These are phyloP conservation scores for Knipowitschia caucasica DNA, from an alignment of 2,797 vertebrate species.

Conservation along the genomic window DNA sequence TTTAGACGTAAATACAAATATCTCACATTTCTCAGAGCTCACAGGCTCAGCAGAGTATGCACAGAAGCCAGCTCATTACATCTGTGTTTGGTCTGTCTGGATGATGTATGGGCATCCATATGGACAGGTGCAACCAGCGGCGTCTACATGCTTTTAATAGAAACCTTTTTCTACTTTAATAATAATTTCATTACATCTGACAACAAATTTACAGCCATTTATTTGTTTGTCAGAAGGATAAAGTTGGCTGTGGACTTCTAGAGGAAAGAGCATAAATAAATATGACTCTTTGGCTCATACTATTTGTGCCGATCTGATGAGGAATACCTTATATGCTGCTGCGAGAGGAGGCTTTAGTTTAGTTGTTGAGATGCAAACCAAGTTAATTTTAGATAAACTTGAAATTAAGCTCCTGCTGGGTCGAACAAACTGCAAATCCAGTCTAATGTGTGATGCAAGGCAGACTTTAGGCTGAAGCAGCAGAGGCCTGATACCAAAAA, in stretches of 20 bases:
- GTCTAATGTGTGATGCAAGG: not conserved
- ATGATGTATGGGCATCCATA: not conserved
- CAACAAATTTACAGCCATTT: not conserved
- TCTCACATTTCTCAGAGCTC: slow-evolving; percentile 6
- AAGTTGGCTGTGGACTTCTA: slow-evolving; percentile 12
- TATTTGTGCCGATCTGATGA: slow-evolving; percentile 10
- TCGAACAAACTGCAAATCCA: slow-evolving; percentile 8
- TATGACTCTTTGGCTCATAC: slow-evolving; percentile 15
- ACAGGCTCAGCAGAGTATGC: not conserved
- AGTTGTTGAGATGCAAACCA: not conserved
- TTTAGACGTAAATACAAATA: not conserved
- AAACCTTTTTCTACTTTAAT: not conserved
- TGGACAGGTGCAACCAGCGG: not conserved
- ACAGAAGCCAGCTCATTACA: slow-evolving; percentile 5
- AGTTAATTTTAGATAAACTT: not conserved
- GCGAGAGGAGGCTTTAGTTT: too few relatives aligned
- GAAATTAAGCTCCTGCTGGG: not conserved
- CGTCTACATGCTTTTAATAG: not conserved
- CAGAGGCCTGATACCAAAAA: not conserved
- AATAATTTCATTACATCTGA: too few relatives aligned
- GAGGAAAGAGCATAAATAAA: slow-evolving; percentile 14
- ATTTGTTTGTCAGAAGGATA: not conserved
- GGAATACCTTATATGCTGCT: not conserved
- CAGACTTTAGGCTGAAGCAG: not conserved
- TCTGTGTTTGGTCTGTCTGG: slow-evolving; percentile 5